Evolutionary conservation across 2,797 vertebrate species (phyloP), one percentile per base, ranked within the genome.

Genomic region (Acanthurus tractus): DNA sequence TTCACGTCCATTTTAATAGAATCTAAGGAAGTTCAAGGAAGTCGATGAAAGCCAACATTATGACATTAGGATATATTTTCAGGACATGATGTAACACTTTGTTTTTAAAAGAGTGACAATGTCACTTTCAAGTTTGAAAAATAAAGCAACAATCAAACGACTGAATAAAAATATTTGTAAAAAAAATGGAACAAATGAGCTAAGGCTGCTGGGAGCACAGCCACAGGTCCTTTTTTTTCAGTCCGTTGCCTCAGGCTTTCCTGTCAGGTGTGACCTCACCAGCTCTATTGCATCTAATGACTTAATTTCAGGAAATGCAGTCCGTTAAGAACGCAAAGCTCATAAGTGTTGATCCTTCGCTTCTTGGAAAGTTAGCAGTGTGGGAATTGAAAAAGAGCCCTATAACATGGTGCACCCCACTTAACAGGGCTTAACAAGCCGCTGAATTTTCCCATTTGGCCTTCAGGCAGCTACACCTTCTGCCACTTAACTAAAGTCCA

Each of bases 271-370:
- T 91, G 85, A 84, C 87, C 80, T 89, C 83, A 83, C 85, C 88
- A 74, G 56, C 82, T 81, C 77, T 40, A 73, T 49, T 79, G 63
- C 74, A 63, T 59, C 65, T 92, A 89, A 91, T 81, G 69, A 91
- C 92, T 86, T 93, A 88, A 92, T 92, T 87, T 83, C 71, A 90
- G 91, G 88, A 92, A 91, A 90, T 73, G 73, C 72, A 82, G 71
- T 82, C 62, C 29, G 66, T 80, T 72, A 84, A 81, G 65, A 90
- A 87, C 83, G 58, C 55, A 72, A 75, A 72, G 59, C 57, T 81
- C 76, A 38, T 82, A 79, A 85, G 81, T 75, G 75, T 74, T 81
- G 70, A 83, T 69, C 52, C 22, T 85, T 81, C 62, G 42, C 25
- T 59, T 71, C 68, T 74, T 50, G 61, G 78, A 89, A 74, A 59